Evolutionary conservation across 2,797 vertebrate genomes (phyloP), one percentile per base, ranked within the genome.

Genomic region (Diplodus sargus): DNA sequence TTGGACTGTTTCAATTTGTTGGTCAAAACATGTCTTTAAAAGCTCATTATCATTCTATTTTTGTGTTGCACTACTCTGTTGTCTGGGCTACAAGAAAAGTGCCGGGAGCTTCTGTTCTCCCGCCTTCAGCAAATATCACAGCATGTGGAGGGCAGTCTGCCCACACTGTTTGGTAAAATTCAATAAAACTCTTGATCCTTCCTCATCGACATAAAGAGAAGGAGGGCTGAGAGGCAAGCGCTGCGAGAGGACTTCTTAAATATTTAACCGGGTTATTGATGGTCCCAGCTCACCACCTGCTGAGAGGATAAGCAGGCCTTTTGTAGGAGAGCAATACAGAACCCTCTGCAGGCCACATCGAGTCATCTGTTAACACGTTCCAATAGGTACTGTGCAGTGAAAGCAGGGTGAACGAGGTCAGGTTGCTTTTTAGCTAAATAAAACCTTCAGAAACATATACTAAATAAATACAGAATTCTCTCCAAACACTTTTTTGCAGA

Each of bases 231-330:
- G 52, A 81, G 53, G 59, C 11, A 53, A 65, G 45, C 34, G 56
- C 28, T 45, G 65, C 59, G 51, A 3, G 45, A 82, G 62, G 68
- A 79, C 64, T 57, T 84, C 45, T 71, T 89, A 59, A 90, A 90
- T 91, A 83, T 89, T 87, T 86, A 76, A 85, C 7, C 2, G 74
- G 71, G 74, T 90, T 91, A 91, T 88, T 87, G 85, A 91, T 90
- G 79, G 66, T 65, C 53, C 80, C 28, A 66, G 70, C 76, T 9
- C 62, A 71, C 76, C 65, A 58, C 78, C 76, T 74, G 62, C 74
- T 83, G 76, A 74, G 67, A 78, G 53, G 62, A 82, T 86, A 86
- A 86, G 82, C 59, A 80, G 79, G 58, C 52, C 61, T 28, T 70
- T 12, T 43, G 63, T 84, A 62, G 59, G n/a, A 25, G 43, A 77